Evolutionary conservation across 2,113 vertebrate species (phyloP).

Genomic region (Barbus barbus): DNA sequence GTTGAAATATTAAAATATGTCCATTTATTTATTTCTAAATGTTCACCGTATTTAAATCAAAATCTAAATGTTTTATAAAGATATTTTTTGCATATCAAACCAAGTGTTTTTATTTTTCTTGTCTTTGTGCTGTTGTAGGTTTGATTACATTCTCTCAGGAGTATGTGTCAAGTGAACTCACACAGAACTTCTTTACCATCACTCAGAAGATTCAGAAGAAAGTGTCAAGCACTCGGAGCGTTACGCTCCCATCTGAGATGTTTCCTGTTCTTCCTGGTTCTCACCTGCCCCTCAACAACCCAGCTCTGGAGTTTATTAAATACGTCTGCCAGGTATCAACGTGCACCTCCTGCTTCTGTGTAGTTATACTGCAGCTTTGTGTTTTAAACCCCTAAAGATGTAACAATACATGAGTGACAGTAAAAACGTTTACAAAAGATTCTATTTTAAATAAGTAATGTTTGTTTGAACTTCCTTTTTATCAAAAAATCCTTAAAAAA

Average conservation of each 20-base stretch:
- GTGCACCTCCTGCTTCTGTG: too few species aligned
- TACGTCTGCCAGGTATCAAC: conserved; percentile 89
- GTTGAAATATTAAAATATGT: background rate
- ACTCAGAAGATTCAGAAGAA: conserved; percentile 98
- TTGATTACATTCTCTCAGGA: conserved; percentile 96
- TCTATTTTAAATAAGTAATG: background rate
- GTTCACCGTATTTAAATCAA: background rate
- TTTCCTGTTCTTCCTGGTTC: conserved; percentile 94
- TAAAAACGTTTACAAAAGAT: background rate
- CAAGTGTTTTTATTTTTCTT: background rate
- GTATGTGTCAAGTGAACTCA: conserved; percentile 91
- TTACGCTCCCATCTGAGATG: conserved; percentile 84
- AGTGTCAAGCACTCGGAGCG: conserved; percentile 82
- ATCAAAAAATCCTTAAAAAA: too few species aligned
- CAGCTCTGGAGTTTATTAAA: conserved; percentile 94
- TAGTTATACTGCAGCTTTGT: background rate
- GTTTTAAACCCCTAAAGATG: too few species aligned
- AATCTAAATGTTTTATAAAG: too few species aligned
- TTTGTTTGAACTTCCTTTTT: background rate
- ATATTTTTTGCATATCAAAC: too few species aligned
- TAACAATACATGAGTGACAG: background rate
- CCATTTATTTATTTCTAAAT: background rate
- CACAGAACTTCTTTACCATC: conserved; percentile 95
- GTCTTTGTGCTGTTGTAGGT: conserved; percentile 69
- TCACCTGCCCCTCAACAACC: conserved; percentile 88